Conservation (phyloP, 2,888 invertebrate species). For the Tiliacea aurago region DNA sequence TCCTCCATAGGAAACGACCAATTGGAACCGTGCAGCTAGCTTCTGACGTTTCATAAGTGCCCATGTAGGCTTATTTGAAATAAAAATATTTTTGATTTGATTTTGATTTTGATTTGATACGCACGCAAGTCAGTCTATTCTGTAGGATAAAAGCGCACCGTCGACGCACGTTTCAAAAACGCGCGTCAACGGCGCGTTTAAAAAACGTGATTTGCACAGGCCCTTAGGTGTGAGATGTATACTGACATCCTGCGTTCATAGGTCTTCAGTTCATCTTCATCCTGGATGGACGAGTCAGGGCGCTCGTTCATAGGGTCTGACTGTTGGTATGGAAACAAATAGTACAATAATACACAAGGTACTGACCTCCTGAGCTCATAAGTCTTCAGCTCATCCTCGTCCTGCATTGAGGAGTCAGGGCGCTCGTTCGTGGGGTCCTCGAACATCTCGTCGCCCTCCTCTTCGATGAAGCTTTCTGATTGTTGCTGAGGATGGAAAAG, state of each 20-base stretch:
- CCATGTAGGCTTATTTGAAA: no score
- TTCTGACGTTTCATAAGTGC: no score
- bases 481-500: constrained; percentile 64
- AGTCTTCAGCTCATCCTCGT: constrained; percentile 68
- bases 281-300: constrained; percentile 56
- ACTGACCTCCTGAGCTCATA: constrained; percentile 74
- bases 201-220: no score
- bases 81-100: no score
- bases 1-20: no score
- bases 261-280: constrained; percentile 67
- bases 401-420: constrained; percentile 54
- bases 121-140: no score
- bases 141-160: no score
- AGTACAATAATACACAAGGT: not conserved
- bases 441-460: constrained; percentile 82
- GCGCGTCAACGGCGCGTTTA: no score
- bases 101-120: no score
- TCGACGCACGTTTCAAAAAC: no score
- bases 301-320: constrained; percentile 65
- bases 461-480: constrained; percentile 69
- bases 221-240: not conserved
- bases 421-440: constrained; percentile 75
- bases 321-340: constrained; percentile 65
- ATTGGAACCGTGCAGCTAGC: no score
- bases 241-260: constrained; percentile 73